Base-by-base conservation (phyloP, 1,140 invertebrate species). In the Drosophila erecta region DNA sequence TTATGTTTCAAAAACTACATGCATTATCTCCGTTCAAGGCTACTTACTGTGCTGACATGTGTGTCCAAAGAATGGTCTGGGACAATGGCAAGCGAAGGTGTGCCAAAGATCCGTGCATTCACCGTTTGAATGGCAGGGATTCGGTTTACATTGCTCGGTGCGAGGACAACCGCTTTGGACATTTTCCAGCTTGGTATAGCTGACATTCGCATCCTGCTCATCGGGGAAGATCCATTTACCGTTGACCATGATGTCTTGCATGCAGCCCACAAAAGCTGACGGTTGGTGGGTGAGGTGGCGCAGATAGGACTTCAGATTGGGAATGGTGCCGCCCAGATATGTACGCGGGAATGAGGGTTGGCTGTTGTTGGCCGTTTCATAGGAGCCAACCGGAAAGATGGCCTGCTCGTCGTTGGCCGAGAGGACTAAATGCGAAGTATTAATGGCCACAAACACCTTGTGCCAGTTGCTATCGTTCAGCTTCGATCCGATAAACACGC, bases 191-290 rank as follows among this genome's bases (percentile, higher is more conserved):
- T 70, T 86, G 11, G 81, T 91, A 43, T 87, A 81, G 5, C 74
- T 49, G 2, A 61, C 67, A 40, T 72, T 60, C 0, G 74, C 65
- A 35, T 53, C 69, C 11, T 80, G 78, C 17, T 90, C 86, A 14
- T 92, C 83, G 6, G 92, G 92, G 33, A 92, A 92, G 20, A 97
- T 94, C 95, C 96, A 96, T 90, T 96, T 95, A 4, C 95, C 95
- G 92, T 98, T 98, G 27, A 98, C 95, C 24, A 95, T 94, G 8
- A 98, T 95, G 91, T 99, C 98, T 92, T 98, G 96, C 91, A 98
- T 96, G 92, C 98, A 99, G 3, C 98, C 98, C 15, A 98, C 95
- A 91, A 97, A 97, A 70, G 94, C 95, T 27, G 95, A 94, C 0
- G 95, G 95, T 4, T 95, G 95, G 75, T 96, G 95, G 0, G 95